Conservation (phyloP, 2,113 vertebrate species). For the Collichthys lucidus region DNA sequence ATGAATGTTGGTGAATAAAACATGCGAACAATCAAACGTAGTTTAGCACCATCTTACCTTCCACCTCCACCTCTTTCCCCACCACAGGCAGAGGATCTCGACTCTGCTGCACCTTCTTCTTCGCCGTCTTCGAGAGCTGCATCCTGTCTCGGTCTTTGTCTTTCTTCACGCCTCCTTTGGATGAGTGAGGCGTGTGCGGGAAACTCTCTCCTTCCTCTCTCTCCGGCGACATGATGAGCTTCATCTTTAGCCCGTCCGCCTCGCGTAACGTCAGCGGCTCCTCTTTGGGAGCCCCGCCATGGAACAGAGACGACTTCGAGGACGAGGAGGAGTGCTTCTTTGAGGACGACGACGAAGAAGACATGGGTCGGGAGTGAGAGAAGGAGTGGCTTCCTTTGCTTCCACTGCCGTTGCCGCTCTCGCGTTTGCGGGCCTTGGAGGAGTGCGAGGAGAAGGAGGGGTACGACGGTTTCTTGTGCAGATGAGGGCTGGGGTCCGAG, state of each 20-base stretch:
- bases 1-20: background rate
- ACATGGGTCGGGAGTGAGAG: conserved; percentile 74
- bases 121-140: conserved; percentile 84
- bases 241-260: conserved; percentile 97
- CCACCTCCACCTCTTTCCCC: conserved; percentile 88
- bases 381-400: conserved; percentile 77
- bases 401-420: conserved; percentile 68
- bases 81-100: conserved; percentile 84
- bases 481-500: conserved; percentile 87
- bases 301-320: conserved; percentile 89
- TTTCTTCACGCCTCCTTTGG: conserved; percentile 80
- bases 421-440: conserved; percentile 84
- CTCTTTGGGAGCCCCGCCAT: conserved; percentile 79
- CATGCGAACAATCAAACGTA: background rate
- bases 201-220: conserved; percentile 83
- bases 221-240: conserved; percentile 94
- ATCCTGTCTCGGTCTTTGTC: conserved; percentile 80
- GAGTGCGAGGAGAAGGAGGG: conserved; percentile 86
- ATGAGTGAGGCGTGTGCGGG: conserved; percentile 83
- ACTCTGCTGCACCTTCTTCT: conserved; percentile 90
- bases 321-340: conserved; percentile 91
- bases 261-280: conserved; percentile 91
- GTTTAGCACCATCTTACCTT: conserved; percentile 72
- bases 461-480: conserved; percentile 90
- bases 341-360: conserved; percentile 78